Evolutionary conservation across 2,113 vertebrate species (phyloP).

Genomic region (Lethenteron camtschaticum): DNA sequence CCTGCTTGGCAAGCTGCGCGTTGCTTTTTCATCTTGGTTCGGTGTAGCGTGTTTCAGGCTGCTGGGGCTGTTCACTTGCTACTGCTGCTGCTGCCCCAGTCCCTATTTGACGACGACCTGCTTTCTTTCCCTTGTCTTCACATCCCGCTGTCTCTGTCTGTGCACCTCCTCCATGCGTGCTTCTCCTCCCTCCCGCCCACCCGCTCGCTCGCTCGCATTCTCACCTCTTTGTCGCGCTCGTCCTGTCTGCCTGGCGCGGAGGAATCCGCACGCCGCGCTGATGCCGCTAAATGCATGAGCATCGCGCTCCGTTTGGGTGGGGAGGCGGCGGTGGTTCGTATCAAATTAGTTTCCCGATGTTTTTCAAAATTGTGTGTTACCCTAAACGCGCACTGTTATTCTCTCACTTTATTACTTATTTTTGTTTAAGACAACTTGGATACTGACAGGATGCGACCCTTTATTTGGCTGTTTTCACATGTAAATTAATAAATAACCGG

Average conservation of each 20-base stretch:
- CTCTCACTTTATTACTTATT: too few species aligned
- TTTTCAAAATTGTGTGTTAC: too few species aligned
- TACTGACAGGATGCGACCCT: too few species aligned
- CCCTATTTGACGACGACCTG: neutral
- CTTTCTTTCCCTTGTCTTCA: neutral
- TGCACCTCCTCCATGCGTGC: neutral
- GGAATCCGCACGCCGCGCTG: neutral
- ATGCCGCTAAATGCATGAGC: neutral
- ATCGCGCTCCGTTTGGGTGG: neutral
- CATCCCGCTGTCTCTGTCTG: constrained; percentile 1
- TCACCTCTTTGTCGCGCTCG: neutral
- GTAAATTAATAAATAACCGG: too few species aligned
- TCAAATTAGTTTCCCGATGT: too few species aligned
- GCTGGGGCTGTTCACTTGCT: neutral
- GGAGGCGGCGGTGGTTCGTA: too few species aligned
- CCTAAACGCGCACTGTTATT: too few species aligned
- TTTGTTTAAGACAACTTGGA: too few species aligned
- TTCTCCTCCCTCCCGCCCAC: neutral
- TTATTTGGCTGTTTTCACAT: too few species aligned
- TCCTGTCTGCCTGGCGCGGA: neutral
- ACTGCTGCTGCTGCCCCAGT: too few species aligned
- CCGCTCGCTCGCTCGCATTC: neutral
- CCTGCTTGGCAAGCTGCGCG: too few species aligned
- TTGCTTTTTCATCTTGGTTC: neutral
- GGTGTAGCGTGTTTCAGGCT: neutral